Evolutionary conservation across 2,888 invertebrate species (phyloP), one percentile per base, ranked within the genome.

Genomic region (Drosophila phalerata): DNA sequence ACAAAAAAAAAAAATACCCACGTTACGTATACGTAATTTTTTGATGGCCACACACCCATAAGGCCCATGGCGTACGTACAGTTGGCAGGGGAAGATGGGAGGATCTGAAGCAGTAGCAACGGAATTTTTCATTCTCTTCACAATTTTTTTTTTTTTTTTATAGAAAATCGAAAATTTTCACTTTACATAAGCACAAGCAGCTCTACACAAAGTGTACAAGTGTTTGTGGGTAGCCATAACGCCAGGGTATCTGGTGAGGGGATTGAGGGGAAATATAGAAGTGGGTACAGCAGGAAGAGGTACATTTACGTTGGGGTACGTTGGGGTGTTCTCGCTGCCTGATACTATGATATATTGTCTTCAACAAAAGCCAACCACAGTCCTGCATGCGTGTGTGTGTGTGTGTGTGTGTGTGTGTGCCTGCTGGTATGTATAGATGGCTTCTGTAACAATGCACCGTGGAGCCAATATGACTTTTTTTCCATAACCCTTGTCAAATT

Each of bases 311-410:
- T 81, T 76, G 32, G 73, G 73, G 56, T 66, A 61, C 69, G 66
- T 80, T 75, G 38, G 71, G 71, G 52, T 69, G 57, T 69, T 48
- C 80, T 69, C 53, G 57, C 58, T 69, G 69, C 74, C 81, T 82
- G 85, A 86, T 86, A 85, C 85, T 82, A 89, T 86, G 89, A 86
- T 86, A 86, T 88, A 89, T 88, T 88, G 85, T 88, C 88, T 81
- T 76, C 79, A 72, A 89, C 88, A 89, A 86, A 89, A 79, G 82
- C 85, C 86, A 81, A 86, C 73, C 81, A 77, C 76, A 83, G 84
- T 71, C 47, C 73, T 28, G 6, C 6, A 8, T 28, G 25, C 25
- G 25, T 25, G 25, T 25, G 25, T 25, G 25, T 25, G 28, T 28
- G 28, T 28, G 28, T 72, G 62, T 38, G 43, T 43, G 55, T 61